Base-by-base conservation (phyloP, 1,140 invertebrate genomes). In the Pseudomyrmex cubaensis region DNA sequence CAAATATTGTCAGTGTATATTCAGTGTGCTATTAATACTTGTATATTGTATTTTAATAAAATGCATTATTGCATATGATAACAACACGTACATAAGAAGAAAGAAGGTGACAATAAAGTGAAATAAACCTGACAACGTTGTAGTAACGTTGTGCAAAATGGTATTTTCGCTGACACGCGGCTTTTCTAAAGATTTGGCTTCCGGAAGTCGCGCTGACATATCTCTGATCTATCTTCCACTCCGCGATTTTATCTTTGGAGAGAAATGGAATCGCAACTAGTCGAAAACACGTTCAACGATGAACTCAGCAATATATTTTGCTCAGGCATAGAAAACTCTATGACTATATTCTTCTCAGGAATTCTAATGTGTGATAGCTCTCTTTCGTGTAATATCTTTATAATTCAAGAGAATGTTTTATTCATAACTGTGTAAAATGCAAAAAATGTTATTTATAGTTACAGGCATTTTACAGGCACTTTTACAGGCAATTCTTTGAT, bases 81-180 rank as follows among this genome's bases (percentile, higher is more conserved):
- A 63, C 48, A n/a, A 66, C 66, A 76, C 20, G 56, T 44, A 20
- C 7, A 2, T 17, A 3, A 63, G 10, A 7, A 63, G 10, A 64
- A 35, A 25, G 25, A 25, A 35, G 35, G 5, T 35, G 50, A 52
- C n/a, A 5, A 12, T 46, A 12, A 56, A 15, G 12, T 25, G 17
- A 77, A 67, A 17, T 44, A 44, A 35, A 66, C 25, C 52, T 44
- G 12, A 54, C 35, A 7, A 35, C 35, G 35, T 35, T 35, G 9
- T 44, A 20, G 25, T 17, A 12, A 10, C 46, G 13, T 35, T 35
- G 35, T 17, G 20, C 10, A 25, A 17, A 56, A 44, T 20, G 50
- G 44, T 66, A 44, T 67, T 77, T 67, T 57, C 57, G 89, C 90
- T 90, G 90, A 91, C 89, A 90, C 84, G 76, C 74, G 82, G 69